These are phyloP conservation scores for Phenacoccus solenopsis DNA, from an alignment of 1,140 invertebrate species.

Conservation along the genomic window DNA sequence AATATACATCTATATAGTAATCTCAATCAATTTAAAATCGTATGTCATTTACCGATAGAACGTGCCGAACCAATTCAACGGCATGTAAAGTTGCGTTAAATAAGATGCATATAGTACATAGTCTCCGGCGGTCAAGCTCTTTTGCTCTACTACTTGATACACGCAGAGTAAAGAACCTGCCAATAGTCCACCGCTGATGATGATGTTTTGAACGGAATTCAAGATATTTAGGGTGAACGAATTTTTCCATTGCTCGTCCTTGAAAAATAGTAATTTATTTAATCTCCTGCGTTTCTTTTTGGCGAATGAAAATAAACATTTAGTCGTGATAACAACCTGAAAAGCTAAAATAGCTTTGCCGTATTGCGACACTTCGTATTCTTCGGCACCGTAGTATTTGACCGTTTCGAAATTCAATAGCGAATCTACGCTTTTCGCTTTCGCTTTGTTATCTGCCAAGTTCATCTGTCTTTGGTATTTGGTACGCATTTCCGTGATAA, in stretches of 20 bases:
- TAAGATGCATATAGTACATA: conserved; percentile 91
- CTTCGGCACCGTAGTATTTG: conserved; percentile 90
- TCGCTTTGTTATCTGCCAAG: conserved; percentile 76
- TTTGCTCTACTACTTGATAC: conserved; percentile 55
- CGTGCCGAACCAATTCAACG: conserved; percentile 95
- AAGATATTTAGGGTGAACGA: conserved; percentile 74
- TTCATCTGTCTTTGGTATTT: conserved; percentile 90
- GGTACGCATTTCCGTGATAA: conserved; percentile 89
- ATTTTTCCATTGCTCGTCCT: conserved; percentile 78
- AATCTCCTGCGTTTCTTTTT: neutral
- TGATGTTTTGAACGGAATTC: conserved; percentile 78
- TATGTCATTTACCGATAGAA: conserved; percentile 67
- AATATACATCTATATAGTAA: neutral
- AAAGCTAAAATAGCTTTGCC: conserved; percentile 64
- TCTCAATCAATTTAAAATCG: neutral
- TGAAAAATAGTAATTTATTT: conserved; percentile 28
- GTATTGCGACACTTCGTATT: conserved; percentile 78
- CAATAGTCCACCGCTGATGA: conserved; percentile 74
- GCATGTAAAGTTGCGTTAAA: conserved; percentile 90
- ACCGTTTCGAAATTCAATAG: conserved; percentile 95
- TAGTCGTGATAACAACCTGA: conserved; percentile 43
- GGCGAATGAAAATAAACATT: conserved; percentile 5
- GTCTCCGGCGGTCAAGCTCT: conserved; percentile 73
- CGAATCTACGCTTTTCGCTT: conserved; percentile 89
- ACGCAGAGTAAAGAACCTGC: conserved; percentile 79